Conservation (phyloP, 2,888 invertebrate genomes). For the Heteropelma amictum region DNA sequence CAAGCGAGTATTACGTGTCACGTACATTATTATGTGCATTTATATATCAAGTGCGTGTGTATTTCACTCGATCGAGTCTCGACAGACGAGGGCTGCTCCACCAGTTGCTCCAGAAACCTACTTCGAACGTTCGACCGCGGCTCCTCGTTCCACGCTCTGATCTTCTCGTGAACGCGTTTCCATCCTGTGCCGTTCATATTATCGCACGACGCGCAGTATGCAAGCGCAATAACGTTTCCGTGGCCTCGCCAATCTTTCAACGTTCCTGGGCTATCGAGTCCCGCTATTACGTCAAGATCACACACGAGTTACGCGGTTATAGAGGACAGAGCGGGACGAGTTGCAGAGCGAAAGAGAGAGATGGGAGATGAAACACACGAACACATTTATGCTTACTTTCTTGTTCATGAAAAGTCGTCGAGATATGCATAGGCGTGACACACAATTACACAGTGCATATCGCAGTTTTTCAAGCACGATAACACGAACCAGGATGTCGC, state of each 20-base stretch:
- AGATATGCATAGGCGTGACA: too few species aligned
- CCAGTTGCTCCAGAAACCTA: conserved; percentile 72
- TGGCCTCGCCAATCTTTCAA: conserved; percentile 51
- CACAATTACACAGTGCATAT: too few species aligned
- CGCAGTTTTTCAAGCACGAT: too few species aligned
- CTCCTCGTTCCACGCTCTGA: conserved; percentile 52
- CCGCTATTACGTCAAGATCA: conserved; percentile 50
- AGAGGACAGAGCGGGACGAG: conserved; percentile 25
- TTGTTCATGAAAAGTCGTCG: background rate
- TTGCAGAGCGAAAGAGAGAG: conserved; percentile 32
- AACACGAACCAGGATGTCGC: too few species aligned
- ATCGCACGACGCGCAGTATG: conserved; percentile 19
- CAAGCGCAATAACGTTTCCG: conserved; percentile 41
- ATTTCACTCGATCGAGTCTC: conserved; percentile 47
- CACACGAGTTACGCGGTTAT: conserved; percentile 34
- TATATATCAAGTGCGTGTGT: conserved; percentile 7
- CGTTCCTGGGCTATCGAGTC: conserved; percentile 57
- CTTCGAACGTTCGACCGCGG: conserved; percentile 60
- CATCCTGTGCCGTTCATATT: conserved; percentile 2
- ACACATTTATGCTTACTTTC: background rate
- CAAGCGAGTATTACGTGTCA: conserved; percentile 45
- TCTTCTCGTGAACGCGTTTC: conserved; percentile 31
- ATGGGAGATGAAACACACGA: conserved; percentile 7
- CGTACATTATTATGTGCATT: conserved; percentile 23
- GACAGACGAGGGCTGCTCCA: conserved; percentile 39